Percentiles rank a stretch among this genome's conserved stretches.
phyloP scores from a whole-genome alignment of 2,888 invertebrate genomes.

The Perizoma flavofasciatum region DNA sequence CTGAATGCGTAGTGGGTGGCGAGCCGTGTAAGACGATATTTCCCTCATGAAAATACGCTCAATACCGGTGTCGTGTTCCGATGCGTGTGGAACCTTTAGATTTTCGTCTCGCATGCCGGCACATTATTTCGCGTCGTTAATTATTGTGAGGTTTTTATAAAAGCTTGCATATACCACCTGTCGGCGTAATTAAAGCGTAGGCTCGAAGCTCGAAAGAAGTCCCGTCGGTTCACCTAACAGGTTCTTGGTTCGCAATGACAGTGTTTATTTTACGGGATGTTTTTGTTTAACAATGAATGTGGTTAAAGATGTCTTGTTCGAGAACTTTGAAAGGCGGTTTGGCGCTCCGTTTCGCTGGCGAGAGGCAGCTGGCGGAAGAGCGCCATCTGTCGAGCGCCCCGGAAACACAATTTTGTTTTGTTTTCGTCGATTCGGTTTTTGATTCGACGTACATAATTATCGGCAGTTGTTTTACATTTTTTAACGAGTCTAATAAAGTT shows the following conservation, averaged over 20 bases:
- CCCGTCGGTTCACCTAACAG: conserved; percentile 51
- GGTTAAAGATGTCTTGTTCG: conserved; percentile 28
- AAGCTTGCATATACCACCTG: conserved; percentile 76
- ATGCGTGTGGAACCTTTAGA: conserved; percentile 75
- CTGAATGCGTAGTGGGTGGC: conserved; percentile 74
- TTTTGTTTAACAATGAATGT: conserved; percentile 35
- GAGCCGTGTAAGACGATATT: conserved; percentile 77
- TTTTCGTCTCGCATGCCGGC: conserved; percentile 81
- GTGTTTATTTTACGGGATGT: conserved; percentile 47
- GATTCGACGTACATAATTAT: conserved; percentile 51
- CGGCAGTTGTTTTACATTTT: conserved; percentile 17
- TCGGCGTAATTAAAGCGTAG: conserved; percentile 72
- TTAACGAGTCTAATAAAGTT: conserved; percentile 24
- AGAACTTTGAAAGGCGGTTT: conserved; percentile 16
- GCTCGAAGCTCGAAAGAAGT: conserved; percentile 59
- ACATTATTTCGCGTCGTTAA: conserved; percentile 82
- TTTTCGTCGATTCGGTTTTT: conserved; percentile 63
- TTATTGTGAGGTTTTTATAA: conserved; percentile 76
- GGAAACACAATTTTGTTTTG: conserved; percentile 77
- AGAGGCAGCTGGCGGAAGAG: conserved; percentile 79
- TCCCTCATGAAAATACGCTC: conserved; percentile 78
- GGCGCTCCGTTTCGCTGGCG: conserved; percentile 30
- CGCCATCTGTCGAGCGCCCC: conserved; percentile 80
- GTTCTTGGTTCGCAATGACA: conserved; percentile 57
- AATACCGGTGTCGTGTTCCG: conserved; percentile 78